Evolutionary conservation across 2,113 vertebrate genomes (phyloP), one percentile per base, ranked within the genome.

Genomic region (Tretioscincus oriximinensis): DNA sequence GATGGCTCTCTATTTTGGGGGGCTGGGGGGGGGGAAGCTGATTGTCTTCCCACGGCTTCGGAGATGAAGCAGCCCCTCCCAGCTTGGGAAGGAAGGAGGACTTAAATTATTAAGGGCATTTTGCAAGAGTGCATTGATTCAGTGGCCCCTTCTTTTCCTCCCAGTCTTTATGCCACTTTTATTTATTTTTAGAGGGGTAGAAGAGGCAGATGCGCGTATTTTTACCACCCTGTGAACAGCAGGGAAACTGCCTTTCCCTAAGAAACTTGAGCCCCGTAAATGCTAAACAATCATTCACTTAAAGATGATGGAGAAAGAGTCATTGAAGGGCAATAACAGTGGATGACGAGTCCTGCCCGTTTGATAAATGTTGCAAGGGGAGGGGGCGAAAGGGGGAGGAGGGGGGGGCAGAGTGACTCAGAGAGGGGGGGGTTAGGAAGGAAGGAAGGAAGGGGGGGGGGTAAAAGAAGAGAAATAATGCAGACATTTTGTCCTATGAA

Each of bases 211-310:
- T 58, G 54, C 54, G 54, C 54, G n/a, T 24, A 51, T 65, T 12
- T 66, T 9, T 31, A 24, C 26, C 45, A 12, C 16, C 71, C 14
- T 12, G 63, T 74, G 47, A 21, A 73, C 41, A 86, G 86, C 90
- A 94, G 91, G 92, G 78, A 84, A 88, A 41, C 35, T 41, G 87
- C 70, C 86, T 82, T 90, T 90, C 78, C 85, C 82, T 83, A 93
- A 91, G 94, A 96, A 94, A 96, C 94, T 95, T 90, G 93, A 84
- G 35, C 86, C 89, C 87, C 87, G 87, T 88, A 86, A 85, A 69
- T 72, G 79, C 90, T 84, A 90, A 79, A 86, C 84, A 14, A 88
- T 86, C 81, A 79, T 82, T 87, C 88, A 61, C 69, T 14, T 77
- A 77, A n/a, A 60, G 88, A 68, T 85, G 84, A 69, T 22, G 21